Base-by-base conservation (phyloP, 2,888 invertebrate genomes). In the Tetropium fuscum region DNA sequence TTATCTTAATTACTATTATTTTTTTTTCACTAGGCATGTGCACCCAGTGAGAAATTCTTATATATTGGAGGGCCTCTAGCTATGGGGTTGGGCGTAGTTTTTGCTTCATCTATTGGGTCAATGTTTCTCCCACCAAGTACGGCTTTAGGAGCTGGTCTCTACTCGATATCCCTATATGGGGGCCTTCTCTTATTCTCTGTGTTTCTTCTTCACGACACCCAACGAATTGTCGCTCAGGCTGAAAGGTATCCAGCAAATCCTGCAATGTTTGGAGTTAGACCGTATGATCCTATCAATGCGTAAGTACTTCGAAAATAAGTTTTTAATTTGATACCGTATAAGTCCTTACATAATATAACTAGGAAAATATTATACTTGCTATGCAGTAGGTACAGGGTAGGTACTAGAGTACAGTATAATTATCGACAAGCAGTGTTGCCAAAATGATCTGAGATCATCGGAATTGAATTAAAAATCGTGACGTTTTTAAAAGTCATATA, bases 201-300 rank as follows among this genome's bases (percentile, higher is more conserved):
- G 61, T 95, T 98, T 80, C 83, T 99, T 34, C 85, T 99, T 1
- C 97, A 97, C 76, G 98, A 99, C 80, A 98, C 98, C 0, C 99
- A 99, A 81, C 87, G 90, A 67, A 92, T 99, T 71, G 87, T 99
- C 49, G 89, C 90, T 64, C 86, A 87, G 66, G 98, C 99, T 1
- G 97, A 99, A 82, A 84, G 83, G 11, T 88, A 95, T 77, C 97
- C 97, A 0, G 74, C 82, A 32, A 65, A 70, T 30, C 80, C 81
- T 4, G 74, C 68, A 32, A 58, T 76, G 11, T 86, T 87, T 69
- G 88, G 88, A 60, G 80, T 82, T 0, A 83, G 82, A 58, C 90
- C 90, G 1, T 99, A 88, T 79, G 99, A 99, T 84, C 99, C 99
- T 0, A 89, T 99, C 66, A 97, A 98, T 84, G 92, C 93, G 97